A percentile compares a stretch with the other conserved stretches of the same genome.
These are phyloP conservation scores for Pangasius mekongensis DNA, from an alignment of 2,797 vertebrate species.

Conservation along the genomic window DNA sequence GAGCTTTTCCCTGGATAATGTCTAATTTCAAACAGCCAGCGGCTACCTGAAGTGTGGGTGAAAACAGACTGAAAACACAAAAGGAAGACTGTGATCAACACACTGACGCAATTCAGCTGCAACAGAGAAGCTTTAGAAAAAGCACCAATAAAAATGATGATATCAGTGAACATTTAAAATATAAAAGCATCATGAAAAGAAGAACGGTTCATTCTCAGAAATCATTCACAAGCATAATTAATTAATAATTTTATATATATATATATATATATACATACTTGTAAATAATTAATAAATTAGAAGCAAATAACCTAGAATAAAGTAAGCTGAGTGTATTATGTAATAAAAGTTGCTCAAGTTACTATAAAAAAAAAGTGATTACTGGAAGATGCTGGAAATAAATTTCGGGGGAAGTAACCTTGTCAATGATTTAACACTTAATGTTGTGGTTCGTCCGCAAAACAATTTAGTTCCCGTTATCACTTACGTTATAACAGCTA, in stretches of 20 bases:
- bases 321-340: neutral
- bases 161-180: neutral
- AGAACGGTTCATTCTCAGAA: neutral
- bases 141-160: neutral
- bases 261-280: too few relatives aligned
- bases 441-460: neutral
- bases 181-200: neutral
- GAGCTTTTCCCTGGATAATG: neutral
- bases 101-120: constrained; percentile 9
- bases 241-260: too few relatives aligned
- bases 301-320: neutral
- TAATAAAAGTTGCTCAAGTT: neutral
- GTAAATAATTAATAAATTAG: neutral
- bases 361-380: neutral
- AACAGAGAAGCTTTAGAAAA: neutral
- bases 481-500: too few relatives aligned
- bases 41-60: neutral
- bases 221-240: neutral
- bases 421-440: neutral
- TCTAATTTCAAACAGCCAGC: constrained; percentile 13
- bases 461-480: neutral
- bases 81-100: neutral
- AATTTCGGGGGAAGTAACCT: neutral
- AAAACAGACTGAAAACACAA: constrained; percentile 7
- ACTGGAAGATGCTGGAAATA: neutral